Base-by-base conservation (phyloP, 2,888 invertebrate species). In the Euspilapteryx auroguttella region DNA sequence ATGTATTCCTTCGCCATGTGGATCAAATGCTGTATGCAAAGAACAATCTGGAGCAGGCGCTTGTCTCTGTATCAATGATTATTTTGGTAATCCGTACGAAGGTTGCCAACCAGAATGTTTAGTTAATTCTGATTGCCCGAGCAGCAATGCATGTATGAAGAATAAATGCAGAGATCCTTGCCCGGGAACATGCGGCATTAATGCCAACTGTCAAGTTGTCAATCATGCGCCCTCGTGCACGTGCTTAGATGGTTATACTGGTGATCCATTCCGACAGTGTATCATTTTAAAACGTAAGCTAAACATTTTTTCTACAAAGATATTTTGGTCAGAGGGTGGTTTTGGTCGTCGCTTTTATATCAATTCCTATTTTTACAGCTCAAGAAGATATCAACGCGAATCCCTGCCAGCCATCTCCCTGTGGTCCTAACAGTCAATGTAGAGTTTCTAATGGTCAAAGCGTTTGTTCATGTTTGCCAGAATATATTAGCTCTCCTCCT, bases 1-100 rank as follows among this genome's bases (percentile, higher is more conserved):
- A 12, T 79, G 84, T 44, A 57, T 71, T 40, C 81, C 81, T 25
- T 83, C 81, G 29, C 82, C 83, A 2, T 82, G 83, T 42, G 83
- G 85, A 27, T 47, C 78, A 2, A 84, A 85, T 45, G 82, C 85
- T 3, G 65, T 79, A 36, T 86, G 85, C 42, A 68, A 59, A 39
- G 80, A 80, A 46, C 78, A 79, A 39, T 64, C 65, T 14, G 75
- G 66, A 30, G 79, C 79, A 12, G 82, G 82, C 32, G 73, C 86
- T 4, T 90, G 89, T 47, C 69, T 80, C 30, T 90, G 90, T 45
- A 55, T 84, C 11, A 69, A 79, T 2, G 86, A 85, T 24, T 87
- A 85, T 45, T 80, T 82, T 36, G 90, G 90, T 34, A 85, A 89
- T 59, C 88, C 89, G n/a, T 87, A 88, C 39, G 85, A 86, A 58